Percentiles rank a stretch among this genome's conserved stretches.
Evolutionary conservation across 2,797 vertebrate genomes (phyloP).

Genomic region (Mallotus villosus): DNA sequence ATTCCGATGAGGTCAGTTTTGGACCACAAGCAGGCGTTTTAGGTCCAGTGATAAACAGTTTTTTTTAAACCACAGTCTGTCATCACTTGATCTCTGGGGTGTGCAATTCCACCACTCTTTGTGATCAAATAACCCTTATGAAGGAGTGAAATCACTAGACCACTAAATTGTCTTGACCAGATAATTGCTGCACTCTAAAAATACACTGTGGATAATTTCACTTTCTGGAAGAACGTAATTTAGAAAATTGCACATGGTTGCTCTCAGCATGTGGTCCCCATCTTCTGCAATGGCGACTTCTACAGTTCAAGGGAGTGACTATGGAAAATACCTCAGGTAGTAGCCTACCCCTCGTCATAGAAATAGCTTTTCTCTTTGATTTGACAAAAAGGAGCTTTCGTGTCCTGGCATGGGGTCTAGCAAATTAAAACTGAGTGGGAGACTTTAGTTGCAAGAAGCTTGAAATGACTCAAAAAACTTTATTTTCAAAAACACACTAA

Average conservation of each 20-base stretch:
- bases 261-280: conserved; percentile 21
- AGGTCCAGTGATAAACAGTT: not conserved
- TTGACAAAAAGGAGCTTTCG: conserved; percentile 31
- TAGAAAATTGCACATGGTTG: conserved; percentile 50
- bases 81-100: not conserved
- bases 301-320: not conserved
- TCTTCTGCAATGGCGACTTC: conserved; percentile 32
- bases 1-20: not conserved
- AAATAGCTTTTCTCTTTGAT: conserved; percentile 29
- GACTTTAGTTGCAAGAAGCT: conserved; percentile 18
- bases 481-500: too few species aligned
- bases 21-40: not conserved
- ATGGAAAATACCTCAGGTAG: conserved; percentile 18
- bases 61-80: not conserved
- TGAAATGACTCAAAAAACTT: not conserved
- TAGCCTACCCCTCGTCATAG: conserved; percentile 29
- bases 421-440: conserved; percentile 3
- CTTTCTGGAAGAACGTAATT: conserved; percentile 50
- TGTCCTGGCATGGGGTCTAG: not conserved
- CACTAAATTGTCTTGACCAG: conserved; percentile 15
- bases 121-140: conserved; percentile 1
- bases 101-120: not conserved
- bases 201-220: conserved; percentile 55
- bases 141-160: not conserved
- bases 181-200: conserved; percentile 57